Evolutionary conservation across 2,113 vertebrate genomes (phyloP).

Genomic region (Clupea harengus): DNA sequence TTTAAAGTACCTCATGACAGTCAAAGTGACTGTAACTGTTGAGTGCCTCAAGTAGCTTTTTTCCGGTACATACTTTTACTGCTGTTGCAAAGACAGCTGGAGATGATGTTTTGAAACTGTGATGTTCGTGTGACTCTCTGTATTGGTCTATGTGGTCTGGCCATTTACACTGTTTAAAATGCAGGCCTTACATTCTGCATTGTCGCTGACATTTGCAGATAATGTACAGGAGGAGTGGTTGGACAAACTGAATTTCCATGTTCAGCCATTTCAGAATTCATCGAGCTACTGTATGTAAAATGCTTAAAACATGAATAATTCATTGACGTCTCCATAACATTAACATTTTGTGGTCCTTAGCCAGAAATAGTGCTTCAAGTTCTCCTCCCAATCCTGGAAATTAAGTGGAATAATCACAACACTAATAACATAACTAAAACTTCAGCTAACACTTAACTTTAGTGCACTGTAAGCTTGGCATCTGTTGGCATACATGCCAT

Average conservation of each 20-base stretch:
- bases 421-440: not conserved
- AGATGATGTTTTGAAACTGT: not conserved
- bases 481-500: not conserved
- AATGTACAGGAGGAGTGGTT: not conserved
- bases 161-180: not conserved
- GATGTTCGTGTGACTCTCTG: not conserved
- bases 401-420: no score
- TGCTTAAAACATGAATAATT: not conserved
- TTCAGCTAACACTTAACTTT: not conserved
- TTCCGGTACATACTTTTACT: not conserved
- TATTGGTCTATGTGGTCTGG: not conserved
- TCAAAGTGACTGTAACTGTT: conserved; percentile 30
- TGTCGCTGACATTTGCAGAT: conserved; percentile 14
- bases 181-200: not conserved
- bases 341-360: not conserved
- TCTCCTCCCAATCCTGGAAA: not conserved
- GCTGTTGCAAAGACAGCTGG: not conserved
- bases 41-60: not conserved
- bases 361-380: not conserved
- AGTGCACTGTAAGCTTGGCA: not conserved
- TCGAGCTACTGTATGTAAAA: not conserved
- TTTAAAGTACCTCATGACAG: conserved; percentile 7
- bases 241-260: not conserved
- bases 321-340: not conserved
- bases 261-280: conserved; percentile 10